These are phyloP conservation scores for Chrysodeixis includens DNA, from an alignment of 2,888 invertebrate species.

Conservation along the genomic window DNA sequence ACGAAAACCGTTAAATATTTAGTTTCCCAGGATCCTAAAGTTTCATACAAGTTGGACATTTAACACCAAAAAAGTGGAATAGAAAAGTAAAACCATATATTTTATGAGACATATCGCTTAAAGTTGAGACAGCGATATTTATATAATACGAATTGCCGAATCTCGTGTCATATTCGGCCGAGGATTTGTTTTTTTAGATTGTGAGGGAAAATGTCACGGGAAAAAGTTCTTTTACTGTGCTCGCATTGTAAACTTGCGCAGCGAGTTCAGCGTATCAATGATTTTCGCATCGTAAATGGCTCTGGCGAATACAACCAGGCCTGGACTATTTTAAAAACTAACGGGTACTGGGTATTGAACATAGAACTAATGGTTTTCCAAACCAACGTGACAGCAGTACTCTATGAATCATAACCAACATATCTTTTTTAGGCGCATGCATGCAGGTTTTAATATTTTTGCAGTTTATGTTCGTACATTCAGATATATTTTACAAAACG, in stretches of 20 bases:
- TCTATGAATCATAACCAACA: conserved; percentile 72
- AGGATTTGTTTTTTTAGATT: conserved; percentile 67
- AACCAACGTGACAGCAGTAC: conserved; percentile 75
- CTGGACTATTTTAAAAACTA: conserved; percentile 71
- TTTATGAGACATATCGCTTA: conserved; percentile 36
- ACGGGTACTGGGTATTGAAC: conserved; percentile 76
- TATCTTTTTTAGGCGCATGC: conserved; percentile 59
- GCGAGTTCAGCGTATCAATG: conserved; percentile 67
- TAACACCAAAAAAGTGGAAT: conserved; percentile 18
- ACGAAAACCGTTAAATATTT: conserved; percentile 53
- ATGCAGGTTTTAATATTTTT: conserved; percentile 55
- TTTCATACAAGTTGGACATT: conserved; percentile 28
- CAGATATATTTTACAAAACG: conserved; percentile 35
- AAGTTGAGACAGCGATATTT: conserved; percentile 41
- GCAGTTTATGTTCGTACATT: conserved; percentile 36
- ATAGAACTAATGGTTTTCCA: conserved; percentile 79
- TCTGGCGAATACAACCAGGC: conserved; percentile 63
- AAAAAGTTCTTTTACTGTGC: conserved; percentile 51
- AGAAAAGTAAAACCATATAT: conserved; percentile 28
- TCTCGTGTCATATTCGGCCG: conserved; percentile 49
- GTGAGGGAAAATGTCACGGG: conserved; percentile 58
- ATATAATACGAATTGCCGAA: conserved; percentile 46
- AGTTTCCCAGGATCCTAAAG: conserved; percentile 39
- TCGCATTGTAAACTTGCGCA: conserved; percentile 67
- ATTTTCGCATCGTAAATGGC: conserved; percentile 70